Conservation (phyloP, 1,140 invertebrate genomes). For the Pachypeltis micranthus region DNA sequence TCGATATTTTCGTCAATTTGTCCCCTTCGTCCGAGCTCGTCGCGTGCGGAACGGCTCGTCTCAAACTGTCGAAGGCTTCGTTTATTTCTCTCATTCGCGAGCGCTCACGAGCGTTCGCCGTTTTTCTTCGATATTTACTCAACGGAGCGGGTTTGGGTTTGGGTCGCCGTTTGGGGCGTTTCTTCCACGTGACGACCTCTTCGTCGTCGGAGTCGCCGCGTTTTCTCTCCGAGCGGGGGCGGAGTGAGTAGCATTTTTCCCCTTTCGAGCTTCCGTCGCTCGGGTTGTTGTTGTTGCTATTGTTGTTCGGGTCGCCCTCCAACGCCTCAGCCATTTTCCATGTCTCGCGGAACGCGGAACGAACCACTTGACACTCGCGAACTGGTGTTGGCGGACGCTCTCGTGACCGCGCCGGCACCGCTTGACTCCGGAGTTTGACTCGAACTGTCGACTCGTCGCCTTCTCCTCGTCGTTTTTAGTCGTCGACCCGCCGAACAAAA, state of each 20-base stretch:
- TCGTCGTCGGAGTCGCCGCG: slow-evolving; percentile 20
- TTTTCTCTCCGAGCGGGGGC: slow-evolving; percentile 21
- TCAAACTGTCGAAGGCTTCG: slow-evolving; percentile 66
- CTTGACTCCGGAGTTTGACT: too few species aligned
- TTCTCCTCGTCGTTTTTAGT: too few species aligned
- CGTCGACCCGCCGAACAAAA: too few species aligned
- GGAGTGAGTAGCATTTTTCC: slow-evolving; percentile 27
- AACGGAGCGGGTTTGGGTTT: slow-evolving; percentile 66
- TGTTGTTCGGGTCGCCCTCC: slow-evolving; percentile 1
- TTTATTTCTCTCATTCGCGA: slow-evolving; percentile 81
- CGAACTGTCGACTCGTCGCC: too few species aligned
- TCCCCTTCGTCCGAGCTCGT: slow-evolving; percentile 34
- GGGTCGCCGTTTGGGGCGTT: slow-evolving; percentile 32
- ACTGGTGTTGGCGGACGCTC: too few species aligned
- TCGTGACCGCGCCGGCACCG: too few species aligned
- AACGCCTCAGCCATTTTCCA: slow-evolving; percentile 12
- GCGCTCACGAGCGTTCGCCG: slow-evolving; percentile 76
- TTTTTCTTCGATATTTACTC: slow-evolving; percentile 79
- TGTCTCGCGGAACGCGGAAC: not conserved
- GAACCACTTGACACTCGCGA: not conserved
- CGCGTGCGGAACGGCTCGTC: slow-evolving; percentile 52
- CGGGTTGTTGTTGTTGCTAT: slow-evolving; percentile 23
- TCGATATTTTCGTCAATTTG: slow-evolving; percentile 81
- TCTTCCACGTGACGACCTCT: slow-evolving; percentile 20
- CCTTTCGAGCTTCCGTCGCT: not conserved